Evolutionary conservation across 1,140 invertebrate species (phyloP), one percentile per base, ranked within the genome.

Genomic region (Adelges cooleyi): DNA sequence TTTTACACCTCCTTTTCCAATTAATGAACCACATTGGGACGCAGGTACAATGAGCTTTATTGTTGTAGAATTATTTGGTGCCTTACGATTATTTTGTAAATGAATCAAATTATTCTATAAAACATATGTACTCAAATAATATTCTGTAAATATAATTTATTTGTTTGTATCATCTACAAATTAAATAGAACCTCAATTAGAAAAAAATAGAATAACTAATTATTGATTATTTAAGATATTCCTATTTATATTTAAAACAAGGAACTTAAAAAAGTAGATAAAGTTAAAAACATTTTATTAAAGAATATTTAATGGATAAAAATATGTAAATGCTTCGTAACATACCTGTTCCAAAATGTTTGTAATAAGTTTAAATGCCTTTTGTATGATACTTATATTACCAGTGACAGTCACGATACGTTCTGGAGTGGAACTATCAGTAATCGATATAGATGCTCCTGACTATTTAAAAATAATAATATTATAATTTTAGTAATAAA

Each of bases 11-110:
- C 76, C 76, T 72, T 76, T 78, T 22, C 79, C 79, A 70, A 85
- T 85, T 49, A 85, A 74, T 3, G 82, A 84, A n/a, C 83, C 83
- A 72, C 84, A 85, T 72, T 85, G 84, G 69, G 80, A 82, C 27
- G 84, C 84, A 20, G 84, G 84, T 49, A 85, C 81, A 56, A 85
- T 81, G 67, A 85, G 74, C 54, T 82, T 76, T 49, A 86, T 50
- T 76, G 81, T 67, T 6, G 54, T 44, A 29, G 65, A 46, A 56
- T 53, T 53, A 22, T 40, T 50, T 2, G 40, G 33, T 38, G n/a
- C 23, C 23, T 59, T 56, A 36, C 66, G 42, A 36, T 11, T 46
- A 51, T 66, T 66, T 66, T 68, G 65, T 25, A n/a, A 27, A 22
- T 66, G 44, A 33, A 20, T 17, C 13, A 40, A 18, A 3, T 27